Percentiles rank a stretch among this genome's conserved stretches.
Conservation (phyloP, 92 coral and sea anemone species). For the Porites cylindrica region DNA sequence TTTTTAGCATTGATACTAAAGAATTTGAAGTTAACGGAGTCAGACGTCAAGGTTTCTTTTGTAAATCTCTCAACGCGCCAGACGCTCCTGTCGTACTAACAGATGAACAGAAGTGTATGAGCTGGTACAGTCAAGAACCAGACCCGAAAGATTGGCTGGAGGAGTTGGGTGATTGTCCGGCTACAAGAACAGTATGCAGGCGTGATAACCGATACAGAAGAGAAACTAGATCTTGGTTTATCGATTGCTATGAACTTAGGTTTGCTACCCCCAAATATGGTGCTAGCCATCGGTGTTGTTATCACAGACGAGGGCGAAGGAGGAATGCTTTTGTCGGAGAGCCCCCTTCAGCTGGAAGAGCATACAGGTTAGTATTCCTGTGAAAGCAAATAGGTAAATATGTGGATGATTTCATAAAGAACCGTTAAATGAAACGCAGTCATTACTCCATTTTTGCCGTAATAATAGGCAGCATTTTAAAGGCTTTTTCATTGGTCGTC, state of each 20-base stretch:
- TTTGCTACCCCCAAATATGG: conserved; percentile 16
- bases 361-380: conserved; percentile 42
- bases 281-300: conserved; percentile 65
- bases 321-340: conserved; percentile 49
- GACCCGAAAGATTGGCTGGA: conserved; percentile 47
- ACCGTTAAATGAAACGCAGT: no score
- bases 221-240: background rate
- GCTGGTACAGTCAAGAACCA: conserved; percentile 57
- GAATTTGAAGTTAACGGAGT: conserved; percentile 58
- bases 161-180: conserved; percentile 56
- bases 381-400: no score
- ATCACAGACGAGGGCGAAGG: conserved; percentile 32
- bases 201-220: conserved; percentile 39
- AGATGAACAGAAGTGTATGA: conserved; percentile 60
- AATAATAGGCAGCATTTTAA: no score
- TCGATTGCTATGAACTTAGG: conserved; percentile 38
- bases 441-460: no score
- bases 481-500: no score
- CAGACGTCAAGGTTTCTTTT: conserved; percentile 51
- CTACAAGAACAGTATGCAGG: background rate
- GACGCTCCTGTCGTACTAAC: conserved; percentile 28
- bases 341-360: conserved; percentile 58
- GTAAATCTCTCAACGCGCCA: conserved; percentile 51
- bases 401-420: no score
- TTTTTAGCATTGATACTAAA: conserved; percentile 62